phyloP scores from a whole-genome alignment of 2,888 invertebrate species.

The Biston betularia region DNA sequence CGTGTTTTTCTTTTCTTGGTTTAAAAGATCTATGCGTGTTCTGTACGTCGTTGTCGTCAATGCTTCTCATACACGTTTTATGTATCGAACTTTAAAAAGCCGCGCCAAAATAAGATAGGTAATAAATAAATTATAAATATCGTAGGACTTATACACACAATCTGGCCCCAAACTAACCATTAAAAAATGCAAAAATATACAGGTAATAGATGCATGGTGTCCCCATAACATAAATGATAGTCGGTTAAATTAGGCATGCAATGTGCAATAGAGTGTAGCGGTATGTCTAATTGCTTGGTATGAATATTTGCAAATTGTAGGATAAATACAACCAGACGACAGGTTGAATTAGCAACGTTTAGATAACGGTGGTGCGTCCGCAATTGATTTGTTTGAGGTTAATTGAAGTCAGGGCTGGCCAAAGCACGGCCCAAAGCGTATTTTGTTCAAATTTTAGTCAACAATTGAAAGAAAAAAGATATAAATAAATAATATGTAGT shows the following conservation, averaged over 20 bases:
- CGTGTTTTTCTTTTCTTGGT: too few relatives aligned
- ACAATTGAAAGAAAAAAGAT: too few relatives aligned
- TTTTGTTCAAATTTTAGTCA: not conserved
- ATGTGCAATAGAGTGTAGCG: conserved; percentile 41
- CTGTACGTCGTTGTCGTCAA: conserved; percentile 8
- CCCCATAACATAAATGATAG: conserved; percentile 30
- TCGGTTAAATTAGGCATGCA: conserved; percentile 44
- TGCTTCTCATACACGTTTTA: conserved; percentile 17
- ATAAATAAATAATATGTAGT: too few relatives aligned
- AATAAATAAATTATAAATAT: too few relatives aligned
- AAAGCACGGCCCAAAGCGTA: too few relatives aligned
- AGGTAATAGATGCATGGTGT: conserved; percentile 29
- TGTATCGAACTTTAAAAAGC: conserved; percentile 22
- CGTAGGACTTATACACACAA: too few relatives aligned
- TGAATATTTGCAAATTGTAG: conserved; percentile 44
- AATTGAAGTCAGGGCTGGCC: not conserved
- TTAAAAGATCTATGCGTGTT: too few relatives aligned
- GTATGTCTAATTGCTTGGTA: conserved; percentile 29
- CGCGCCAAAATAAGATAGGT: too few relatives aligned
- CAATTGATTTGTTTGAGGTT: conserved; percentile 27
- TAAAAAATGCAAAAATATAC: conserved; percentile 29
- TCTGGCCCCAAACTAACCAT: conserved; percentile 20
- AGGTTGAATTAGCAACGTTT: conserved; percentile 43
- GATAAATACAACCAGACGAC: conserved; percentile 35
- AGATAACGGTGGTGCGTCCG: conserved; percentile 46